phyloP scores from a whole-genome alignment of 2,888 invertebrate species.

The Linnaemya vulpina region DNA sequence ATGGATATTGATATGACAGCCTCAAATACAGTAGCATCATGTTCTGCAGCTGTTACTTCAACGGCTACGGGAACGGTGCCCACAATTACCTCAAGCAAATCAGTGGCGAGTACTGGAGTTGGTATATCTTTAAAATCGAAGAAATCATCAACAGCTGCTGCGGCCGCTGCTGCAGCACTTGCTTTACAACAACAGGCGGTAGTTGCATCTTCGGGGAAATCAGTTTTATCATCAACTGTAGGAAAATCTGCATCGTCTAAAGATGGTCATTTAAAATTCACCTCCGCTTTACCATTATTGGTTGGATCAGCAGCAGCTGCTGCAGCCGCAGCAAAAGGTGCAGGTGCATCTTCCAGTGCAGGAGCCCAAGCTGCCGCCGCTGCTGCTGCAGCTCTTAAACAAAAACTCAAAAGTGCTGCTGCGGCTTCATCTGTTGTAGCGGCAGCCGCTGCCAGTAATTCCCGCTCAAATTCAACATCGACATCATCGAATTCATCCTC shows the following conservation, averaged over 20 bases:
- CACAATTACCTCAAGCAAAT: conserved; percentile 75
- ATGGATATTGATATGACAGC: conserved; percentile 74
- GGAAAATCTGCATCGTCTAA: conserved; percentile 72
- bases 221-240: conserved; percentile 71
- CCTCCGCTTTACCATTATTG: conserved; percentile 76
- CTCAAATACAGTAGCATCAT: conserved; percentile 73
- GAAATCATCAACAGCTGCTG: conserved; percentile 65
- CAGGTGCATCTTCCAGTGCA: conserved; percentile 68
- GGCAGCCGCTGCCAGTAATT: conserved; percentile 75
- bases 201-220: conserved; percentile 68
- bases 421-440: conserved; percentile 75
- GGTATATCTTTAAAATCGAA: conserved; percentile 58
- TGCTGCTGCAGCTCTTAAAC: conserved; percentile 78
- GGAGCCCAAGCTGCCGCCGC: conserved; percentile 75
- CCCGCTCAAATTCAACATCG: conserved; percentile 78
- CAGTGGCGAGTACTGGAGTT: conserved; percentile 61
- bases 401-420: conserved; percentile 77
- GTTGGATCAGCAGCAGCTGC: conserved; percentile 80
- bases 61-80: conserved; percentile 71
- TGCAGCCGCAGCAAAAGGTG: conserved; percentile 77
- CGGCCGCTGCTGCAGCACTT: conserved; percentile 65
- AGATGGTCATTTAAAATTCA: conserved; percentile 78
- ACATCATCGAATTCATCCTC: conserved; percentile 81
- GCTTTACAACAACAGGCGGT: conserved; percentile 72
- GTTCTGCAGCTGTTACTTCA: conserved; percentile 65